phyloP scores from a whole-genome alignment of 2,888 invertebrate genomes.

The Dusona sp. region DNA sequence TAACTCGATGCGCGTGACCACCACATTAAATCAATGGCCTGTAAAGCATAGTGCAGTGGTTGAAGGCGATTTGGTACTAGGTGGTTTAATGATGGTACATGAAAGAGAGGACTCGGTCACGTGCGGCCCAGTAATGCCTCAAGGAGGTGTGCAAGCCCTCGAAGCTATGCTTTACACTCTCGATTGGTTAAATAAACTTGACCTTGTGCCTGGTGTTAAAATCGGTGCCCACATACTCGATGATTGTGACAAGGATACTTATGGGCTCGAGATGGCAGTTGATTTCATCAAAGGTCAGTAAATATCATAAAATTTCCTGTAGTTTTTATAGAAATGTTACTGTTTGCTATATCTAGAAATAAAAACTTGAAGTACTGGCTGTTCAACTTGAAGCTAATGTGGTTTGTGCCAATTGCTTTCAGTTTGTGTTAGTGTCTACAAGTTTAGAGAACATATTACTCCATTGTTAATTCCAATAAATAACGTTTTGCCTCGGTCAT shows the following conservation, averaged over 20 bases:
- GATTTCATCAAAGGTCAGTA: constrained; percentile 95
- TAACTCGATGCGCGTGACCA: constrained; percentile 79
- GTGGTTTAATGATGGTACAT: constrained; percentile 97
- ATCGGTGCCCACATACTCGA: constrained; percentile 95
- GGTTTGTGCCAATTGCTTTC: background rate
- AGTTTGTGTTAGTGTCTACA: background rate
- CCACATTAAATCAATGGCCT: constrained; percentile 87
- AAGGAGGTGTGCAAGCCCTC: constrained; percentile 93
- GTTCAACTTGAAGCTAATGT: background rate
- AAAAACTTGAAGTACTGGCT: background rate
- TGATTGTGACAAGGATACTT: constrained; percentile 97
- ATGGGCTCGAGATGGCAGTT: constrained; percentile 96
- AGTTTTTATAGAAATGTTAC: background rate
- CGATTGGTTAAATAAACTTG: constrained; percentile 88
- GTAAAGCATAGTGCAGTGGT: constrained; percentile 92
- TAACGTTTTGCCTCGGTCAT: background rate
- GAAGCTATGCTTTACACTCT: constrained; percentile 96
- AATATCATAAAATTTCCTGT: background rate
- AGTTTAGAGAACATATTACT: background rate
- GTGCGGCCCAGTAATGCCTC: constrained; percentile 96
- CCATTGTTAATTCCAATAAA: background rate
- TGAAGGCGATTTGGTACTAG: constrained; percentile 93
- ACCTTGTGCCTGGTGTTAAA: constrained; percentile 89
- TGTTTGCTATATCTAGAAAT: background rate
- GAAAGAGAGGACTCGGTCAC: constrained; percentile 92